phyloP scores from a whole-genome alignment of 2,888 invertebrate genomes.

The Rhogogaster chlorosoma region DNA sequence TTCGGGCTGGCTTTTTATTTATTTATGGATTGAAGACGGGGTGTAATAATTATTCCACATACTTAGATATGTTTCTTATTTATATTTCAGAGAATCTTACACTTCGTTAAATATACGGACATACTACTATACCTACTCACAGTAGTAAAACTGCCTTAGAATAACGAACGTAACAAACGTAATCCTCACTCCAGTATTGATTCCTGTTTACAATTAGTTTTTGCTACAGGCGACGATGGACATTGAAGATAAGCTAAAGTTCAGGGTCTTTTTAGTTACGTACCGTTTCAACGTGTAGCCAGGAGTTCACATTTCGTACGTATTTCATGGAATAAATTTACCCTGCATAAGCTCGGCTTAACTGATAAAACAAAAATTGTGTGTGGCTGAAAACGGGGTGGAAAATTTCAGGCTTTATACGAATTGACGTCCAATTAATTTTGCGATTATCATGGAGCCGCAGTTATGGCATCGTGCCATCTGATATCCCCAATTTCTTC shows the following conservation, averaged over 20 bases:
- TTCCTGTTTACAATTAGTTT: neutral
- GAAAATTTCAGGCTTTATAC: neutral
- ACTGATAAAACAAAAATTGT: too few relatives aligned
- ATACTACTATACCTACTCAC: neutral
- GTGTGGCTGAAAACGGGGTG: neutral
- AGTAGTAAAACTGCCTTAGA: neutral
- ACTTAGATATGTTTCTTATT: too few relatives aligned
- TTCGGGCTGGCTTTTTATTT: too few relatives aligned
- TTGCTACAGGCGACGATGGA: neutral
- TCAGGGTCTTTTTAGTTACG: neutral
- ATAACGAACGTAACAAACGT: neutral
- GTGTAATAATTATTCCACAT: too few relatives aligned
- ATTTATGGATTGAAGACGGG: too few relatives aligned
- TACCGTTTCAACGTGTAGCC: neutral
- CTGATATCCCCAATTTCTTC: neutral
- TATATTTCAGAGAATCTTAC: too few relatives aligned
- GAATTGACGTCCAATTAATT: neutral
- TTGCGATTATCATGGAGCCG: neutral
- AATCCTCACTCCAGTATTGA: neutral
- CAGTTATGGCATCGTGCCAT: constrained; percentile 9
- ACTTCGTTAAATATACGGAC: too few relatives aligned
- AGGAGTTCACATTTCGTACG: too few relatives aligned
- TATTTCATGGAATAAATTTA: too few relatives aligned
- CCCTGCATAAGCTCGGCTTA: too few relatives aligned
- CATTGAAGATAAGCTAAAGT: neutral